Evolutionary conservation across 2,888 invertebrate genomes (phyloP).

Genomic region (Drosophila pullipes): DNA sequence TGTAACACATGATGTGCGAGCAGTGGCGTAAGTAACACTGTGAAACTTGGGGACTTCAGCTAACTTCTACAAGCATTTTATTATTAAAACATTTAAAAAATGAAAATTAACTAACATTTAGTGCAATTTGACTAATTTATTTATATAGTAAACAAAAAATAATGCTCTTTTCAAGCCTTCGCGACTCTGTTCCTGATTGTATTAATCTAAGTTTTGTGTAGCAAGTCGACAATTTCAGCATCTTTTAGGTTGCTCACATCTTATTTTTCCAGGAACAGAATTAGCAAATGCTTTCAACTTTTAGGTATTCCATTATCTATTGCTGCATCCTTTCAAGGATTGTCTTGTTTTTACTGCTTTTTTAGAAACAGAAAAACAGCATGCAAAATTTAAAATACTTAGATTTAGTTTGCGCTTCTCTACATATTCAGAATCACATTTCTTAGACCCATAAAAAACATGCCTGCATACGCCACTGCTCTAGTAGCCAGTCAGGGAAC

Average conservation of each 20-base stretch:
- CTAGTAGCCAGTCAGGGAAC: not conserved
- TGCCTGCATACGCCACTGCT: not conserved
- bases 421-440: not conserved
- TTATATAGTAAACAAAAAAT: not conserved
- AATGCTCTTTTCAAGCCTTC: not conserved
- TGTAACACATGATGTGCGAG: slow-evolving; percentile 49
- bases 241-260: not conserved
- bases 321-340: not conserved
- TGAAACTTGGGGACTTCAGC: not conserved
- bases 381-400: not conserved
- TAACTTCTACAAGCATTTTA: not conserved
- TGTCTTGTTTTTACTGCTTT: not conserved
- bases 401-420: not conserved
- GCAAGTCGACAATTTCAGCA: not conserved
- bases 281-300: not conserved
- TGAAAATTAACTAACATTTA: not conserved
- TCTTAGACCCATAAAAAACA: not conserved
- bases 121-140: not conserved
- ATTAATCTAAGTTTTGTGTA: not conserved
- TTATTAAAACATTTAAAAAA: not conserved
- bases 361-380: not conserved
- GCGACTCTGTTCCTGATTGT: not conserved
- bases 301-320: not conserved
- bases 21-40: slow-evolving; percentile 9
- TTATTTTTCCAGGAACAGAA: not conserved